These are phyloP conservation scores for Yponomeuta cagnagella DNA, from an alignment of 2,888 invertebrate species.

Conservation along the genomic window DNA sequence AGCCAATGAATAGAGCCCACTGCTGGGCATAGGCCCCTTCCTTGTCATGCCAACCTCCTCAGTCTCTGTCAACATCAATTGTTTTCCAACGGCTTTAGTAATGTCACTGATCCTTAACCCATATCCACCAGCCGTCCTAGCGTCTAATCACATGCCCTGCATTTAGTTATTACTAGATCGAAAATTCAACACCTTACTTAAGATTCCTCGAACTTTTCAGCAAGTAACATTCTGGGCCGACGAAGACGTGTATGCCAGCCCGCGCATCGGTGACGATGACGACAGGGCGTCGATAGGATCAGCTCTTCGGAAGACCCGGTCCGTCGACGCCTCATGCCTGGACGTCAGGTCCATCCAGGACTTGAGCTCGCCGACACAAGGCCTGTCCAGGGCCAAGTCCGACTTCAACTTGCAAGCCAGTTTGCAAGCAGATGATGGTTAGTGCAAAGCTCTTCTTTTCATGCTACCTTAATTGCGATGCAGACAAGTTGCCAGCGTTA, in stretches of 20 bases:
- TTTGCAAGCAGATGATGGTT: conserved; percentile 81
- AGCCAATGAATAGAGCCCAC: too few relatives aligned
- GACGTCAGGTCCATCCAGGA: conserved; percentile 85
- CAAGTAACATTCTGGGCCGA: conserved; percentile 89
- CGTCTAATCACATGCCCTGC: too few relatives aligned
- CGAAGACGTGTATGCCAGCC: conserved; percentile 82
- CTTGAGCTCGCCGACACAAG: conserved; percentile 78
- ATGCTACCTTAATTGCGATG: neutral
- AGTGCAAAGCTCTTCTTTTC: neutral
- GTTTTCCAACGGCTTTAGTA: too few relatives aligned
- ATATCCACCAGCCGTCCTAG: too few relatives aligned
- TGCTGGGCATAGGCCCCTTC: too few relatives aligned
- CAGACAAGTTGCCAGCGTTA: too few relatives aligned
- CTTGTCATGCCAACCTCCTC: too few relatives aligned
- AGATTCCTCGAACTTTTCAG: conserved; percentile 47
- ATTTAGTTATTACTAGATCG: neutral
- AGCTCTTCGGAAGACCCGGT: conserved; percentile 89
- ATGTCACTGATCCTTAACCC: too few relatives aligned
- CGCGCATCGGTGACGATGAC: conserved; percentile 79
- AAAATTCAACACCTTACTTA: neutral
- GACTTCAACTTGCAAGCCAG: conserved; percentile 90
- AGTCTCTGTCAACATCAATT: too few relatives aligned
- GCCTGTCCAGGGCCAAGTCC: conserved; percentile 87
- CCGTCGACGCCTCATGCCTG: conserved; percentile 91
- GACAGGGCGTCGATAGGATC: conserved; percentile 85